Base-by-base conservation (phyloP, 2,113 vertebrate genomes). In the Xiphias gladius region DNA sequence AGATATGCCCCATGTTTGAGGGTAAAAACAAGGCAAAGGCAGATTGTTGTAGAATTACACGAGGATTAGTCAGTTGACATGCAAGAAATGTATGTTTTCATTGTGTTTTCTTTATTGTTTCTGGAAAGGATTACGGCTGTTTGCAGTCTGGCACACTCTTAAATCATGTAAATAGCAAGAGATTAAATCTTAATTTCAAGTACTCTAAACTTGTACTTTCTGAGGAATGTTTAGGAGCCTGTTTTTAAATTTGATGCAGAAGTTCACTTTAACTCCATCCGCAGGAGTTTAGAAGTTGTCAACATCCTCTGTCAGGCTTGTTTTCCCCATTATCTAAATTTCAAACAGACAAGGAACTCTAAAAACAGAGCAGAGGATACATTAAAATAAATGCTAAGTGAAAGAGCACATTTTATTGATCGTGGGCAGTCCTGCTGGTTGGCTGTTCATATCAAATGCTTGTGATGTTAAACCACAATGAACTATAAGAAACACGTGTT, bases 1-100 rank as follows among this genome's bases (percentile, higher is more conserved):
- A 97, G 94, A 97, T 99, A 77, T 98, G 97, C 39, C 98, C 98
- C 74, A 94, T 99, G 91, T 96, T 98, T 66, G 93, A 97, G 95
- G 98, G 98, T 97, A 83, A 89, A 76, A 79, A 77, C 67, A 83
- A 67, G 43, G 14, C 75, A 80, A 12, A 3, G 17, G 59, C 10
- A 28, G 3, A 50, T 55, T 52, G 55, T 26, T 77, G 35, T 17
- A 2, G 54, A 30, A 69, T 75, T 59, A 6, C 52, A 28, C 9
- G 63, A 73, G 39, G 43, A 28, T 43, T n/a, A n/a, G 11, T 61
- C 5, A 12, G 35, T 17, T 78, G 54, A 64, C 37, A 22, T 26
- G 26, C 59, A 72, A 35, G 57, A 58, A 63, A 70, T 69, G 46
- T 14, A 57, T 46, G 10, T 57, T 61, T 52, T 32, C 46, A 74